Evolutionary conservation across 2,888 invertebrate species (phyloP).

Genomic region (Lasioglossum figueresi): DNA sequence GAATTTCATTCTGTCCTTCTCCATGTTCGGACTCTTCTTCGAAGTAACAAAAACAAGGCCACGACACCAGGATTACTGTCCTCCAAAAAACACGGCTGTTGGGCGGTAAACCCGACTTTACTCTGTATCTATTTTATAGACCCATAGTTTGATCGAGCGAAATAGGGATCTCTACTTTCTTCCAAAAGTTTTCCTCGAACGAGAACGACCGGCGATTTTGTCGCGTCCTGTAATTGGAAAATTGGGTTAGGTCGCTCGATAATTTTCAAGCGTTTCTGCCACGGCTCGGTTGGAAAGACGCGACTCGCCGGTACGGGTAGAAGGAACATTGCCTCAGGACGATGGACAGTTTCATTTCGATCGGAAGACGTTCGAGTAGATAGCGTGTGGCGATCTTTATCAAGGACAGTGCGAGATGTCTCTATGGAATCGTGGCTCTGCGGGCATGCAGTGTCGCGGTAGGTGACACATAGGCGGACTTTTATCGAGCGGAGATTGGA

Average conservation of each 20-base stretch:
- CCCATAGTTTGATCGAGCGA: too few relatives aligned
- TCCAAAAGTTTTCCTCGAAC: neutral
- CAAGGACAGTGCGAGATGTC: neutral
- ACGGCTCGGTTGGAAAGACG: neutral
- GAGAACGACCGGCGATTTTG: neutral
- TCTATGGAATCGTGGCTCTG: neutral
- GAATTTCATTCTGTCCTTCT: too few relatives aligned
- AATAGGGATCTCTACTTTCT: neutral
- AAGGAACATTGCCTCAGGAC: neutral
- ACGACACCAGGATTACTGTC: too few relatives aligned
- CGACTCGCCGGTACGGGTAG: neutral
- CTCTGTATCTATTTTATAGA: too few relatives aligned
- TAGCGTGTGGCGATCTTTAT: neutral
- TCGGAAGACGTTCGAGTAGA: neutral
- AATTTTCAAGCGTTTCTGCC: neutral
- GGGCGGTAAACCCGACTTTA: too few relatives aligned
- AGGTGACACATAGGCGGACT: constrained; percentile 52
- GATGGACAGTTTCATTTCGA: constrained; percentile 1
- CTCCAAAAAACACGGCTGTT: too few relatives aligned
- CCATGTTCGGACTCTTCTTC: too few relatives aligned
- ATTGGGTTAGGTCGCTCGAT: neutral
- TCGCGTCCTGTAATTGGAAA: neutral
- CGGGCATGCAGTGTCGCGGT: neutral
- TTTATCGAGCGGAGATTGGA: constrained; percentile 65
- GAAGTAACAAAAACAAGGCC: too few relatives aligned